Conservation (phyloP, 2,113 vertebrate genomes). For the Camelus bactrianus region DNA sequence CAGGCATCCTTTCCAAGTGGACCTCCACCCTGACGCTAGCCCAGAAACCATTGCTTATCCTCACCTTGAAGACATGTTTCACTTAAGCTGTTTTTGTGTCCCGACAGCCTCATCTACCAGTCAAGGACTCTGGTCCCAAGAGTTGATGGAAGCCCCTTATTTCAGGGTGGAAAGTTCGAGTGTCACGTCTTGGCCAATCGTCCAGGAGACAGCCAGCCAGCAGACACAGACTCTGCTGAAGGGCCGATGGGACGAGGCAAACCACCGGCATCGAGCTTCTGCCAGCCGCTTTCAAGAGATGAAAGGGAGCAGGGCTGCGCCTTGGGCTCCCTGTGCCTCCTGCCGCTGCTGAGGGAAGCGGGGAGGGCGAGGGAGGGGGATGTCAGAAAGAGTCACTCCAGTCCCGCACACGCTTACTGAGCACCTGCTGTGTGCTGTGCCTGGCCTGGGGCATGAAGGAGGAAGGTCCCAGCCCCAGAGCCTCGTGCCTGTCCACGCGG, state of each 20-base stretch:
- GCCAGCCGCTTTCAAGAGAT: background rate
- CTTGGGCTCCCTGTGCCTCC: fast-evolving
- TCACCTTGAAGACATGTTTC: background rate
- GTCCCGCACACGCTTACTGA: fast-evolving
- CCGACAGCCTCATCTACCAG: background rate
- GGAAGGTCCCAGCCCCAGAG: background rate
- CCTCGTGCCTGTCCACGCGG: fast-evolving
- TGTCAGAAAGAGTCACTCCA: background rate
- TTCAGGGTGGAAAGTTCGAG: background rate
- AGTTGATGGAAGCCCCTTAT: background rate
- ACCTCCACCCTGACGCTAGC: fast-evolving
- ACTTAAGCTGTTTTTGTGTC: background rate
- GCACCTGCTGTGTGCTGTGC: no score
- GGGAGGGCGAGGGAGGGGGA: background rate
- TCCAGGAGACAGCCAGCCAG: background rate
- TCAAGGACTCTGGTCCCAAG: background rate
- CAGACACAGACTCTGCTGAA: background rate
- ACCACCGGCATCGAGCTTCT: background rate
- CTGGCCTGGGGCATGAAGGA: fast-evolving
- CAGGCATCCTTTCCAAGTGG: fast-evolving
- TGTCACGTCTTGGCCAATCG: fast-evolving
- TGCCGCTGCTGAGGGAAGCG: background rate
- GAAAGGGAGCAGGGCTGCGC: background rate
- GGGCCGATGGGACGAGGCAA: fast-evolving
- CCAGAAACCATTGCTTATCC: fast-evolving